Evolutionary conservation across 92 coral and sea anemone species (phyloP).

Genomic region (Zoanthus solanderi): DNA sequence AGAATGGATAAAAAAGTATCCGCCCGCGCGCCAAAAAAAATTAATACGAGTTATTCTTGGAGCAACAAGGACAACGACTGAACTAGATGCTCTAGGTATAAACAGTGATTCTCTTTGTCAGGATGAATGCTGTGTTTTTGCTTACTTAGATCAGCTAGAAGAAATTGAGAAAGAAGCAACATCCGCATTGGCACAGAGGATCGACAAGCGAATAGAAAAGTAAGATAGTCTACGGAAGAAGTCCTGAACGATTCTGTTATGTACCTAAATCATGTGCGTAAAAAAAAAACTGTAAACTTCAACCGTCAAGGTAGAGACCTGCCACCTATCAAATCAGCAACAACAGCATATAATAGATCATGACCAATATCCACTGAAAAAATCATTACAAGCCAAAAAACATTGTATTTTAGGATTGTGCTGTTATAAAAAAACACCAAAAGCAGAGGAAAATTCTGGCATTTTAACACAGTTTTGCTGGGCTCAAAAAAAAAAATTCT

Average conservation of each 20-base stretch:
- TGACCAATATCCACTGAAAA: background rate
- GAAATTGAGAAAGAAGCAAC: constrained; percentile 39
- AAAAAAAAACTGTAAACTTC: constrained; percentile 31
- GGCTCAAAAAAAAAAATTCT: constrained; percentile 9
- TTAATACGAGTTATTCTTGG: constrained; percentile 41
- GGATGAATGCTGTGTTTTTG: constrained; percentile 13
- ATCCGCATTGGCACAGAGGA: constrained; percentile 3
- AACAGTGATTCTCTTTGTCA: constrained; percentile 51
- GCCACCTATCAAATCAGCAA: constrained; percentile 23
- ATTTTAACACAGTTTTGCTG: constrained; percentile 20
- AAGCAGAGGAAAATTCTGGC: constrained; percentile 27
- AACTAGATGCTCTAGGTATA: constrained; percentile 33
- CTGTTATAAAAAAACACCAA: constrained; percentile 28
- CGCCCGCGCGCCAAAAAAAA: constrained; percentile 35
- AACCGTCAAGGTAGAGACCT: background rate
- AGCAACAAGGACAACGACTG: constrained; percentile 38
- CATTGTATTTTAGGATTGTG: constrained; percentile 25
- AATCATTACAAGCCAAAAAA: constrained; percentile 1
- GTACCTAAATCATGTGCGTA: background rate
- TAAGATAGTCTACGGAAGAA: constrained; percentile 11
- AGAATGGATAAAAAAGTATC: background rate
- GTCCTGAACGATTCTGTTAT: constrained; percentile 3
- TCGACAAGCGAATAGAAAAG: constrained; percentile 11
- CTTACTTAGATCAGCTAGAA: constrained; percentile 5
- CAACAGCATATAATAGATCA: constrained; percentile 4